These are phyloP conservation scores for Misgurnus mizolepis DNA, from an alignment of 2,113 vertebrate species.

Conservation along the genomic window DNA sequence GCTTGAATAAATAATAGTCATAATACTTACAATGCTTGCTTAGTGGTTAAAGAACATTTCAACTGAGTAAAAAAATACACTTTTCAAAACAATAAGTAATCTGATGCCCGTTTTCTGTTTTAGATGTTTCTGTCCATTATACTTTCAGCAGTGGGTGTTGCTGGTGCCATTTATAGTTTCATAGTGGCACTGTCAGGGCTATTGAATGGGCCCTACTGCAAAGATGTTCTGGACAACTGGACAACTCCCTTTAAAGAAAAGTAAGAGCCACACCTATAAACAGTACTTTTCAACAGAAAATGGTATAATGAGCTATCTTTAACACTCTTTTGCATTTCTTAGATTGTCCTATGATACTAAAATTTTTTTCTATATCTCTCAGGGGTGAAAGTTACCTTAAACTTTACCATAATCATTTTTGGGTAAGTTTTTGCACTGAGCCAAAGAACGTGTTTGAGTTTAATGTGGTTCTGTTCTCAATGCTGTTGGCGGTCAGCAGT, in stretches of 20 bases:
- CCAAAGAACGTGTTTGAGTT: constrained; percentile 71
- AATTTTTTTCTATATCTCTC: neutral
- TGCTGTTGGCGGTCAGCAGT: constrained; percentile 62
- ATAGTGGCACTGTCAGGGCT: constrained; percentile 67
- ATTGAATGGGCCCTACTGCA: constrained; percentile 74
- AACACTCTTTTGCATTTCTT: neutral
- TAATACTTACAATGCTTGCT: too few relatives aligned
- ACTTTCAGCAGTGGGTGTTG: constrained; percentile 73
- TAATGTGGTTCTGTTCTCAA: constrained; percentile 70
- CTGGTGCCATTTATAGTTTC: constrained; percentile 73
- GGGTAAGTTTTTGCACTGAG: too few relatives aligned
- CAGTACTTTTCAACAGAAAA: neutral
- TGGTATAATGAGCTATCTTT: neutral
- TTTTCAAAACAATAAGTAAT: neutral
- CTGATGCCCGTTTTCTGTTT: constrained; percentile 21
- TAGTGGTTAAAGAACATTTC: too few relatives aligned
- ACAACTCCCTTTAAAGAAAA: constrained; percentile 63
- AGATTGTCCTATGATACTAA: too few relatives aligned
- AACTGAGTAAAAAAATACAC: too few relatives aligned
- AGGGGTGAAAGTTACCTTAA: constrained; percentile 74
- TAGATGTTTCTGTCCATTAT: constrained; percentile 81
- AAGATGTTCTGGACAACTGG: too few relatives aligned
- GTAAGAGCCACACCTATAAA: constrained; percentile 51
- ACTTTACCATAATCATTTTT: too few relatives aligned
- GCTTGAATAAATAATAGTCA: too few relatives aligned